Percentiles rank a stretch among this genome's conserved stretches.
phyloP scores from a whole-genome alignment of 2,797 vertebrate species.

The Acipenser transmontanus region DNA sequence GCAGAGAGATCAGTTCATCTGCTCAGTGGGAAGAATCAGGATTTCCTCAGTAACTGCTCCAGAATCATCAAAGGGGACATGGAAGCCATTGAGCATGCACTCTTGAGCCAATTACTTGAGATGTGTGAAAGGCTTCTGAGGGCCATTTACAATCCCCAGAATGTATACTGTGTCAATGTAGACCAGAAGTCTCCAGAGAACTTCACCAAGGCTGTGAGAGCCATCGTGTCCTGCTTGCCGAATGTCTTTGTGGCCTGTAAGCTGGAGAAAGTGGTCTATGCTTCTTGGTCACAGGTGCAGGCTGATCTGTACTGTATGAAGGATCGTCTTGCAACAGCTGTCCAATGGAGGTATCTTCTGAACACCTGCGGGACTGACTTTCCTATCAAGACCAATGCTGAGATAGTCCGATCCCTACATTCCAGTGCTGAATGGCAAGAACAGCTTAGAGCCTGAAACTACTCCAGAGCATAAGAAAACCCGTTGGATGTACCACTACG shows the following conservation, averaged over 20 bases:
- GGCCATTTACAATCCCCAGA: constrained; percentile 73
- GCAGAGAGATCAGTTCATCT: not conserved
- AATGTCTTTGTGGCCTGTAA: constrained; percentile 74
- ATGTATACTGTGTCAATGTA: constrained; percentile 74
- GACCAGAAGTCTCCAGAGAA: constrained; percentile 59
- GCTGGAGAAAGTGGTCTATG: constrained; percentile 62
- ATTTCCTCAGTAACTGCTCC: constrained; percentile 45
- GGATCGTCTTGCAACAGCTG: constrained; percentile 54
- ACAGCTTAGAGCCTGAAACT: constrained; percentile 70
- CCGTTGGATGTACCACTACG: constrained; percentile 64
- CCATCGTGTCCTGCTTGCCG: constrained; percentile 64
- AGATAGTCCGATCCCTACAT: constrained; percentile 65
- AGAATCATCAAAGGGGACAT: constrained; percentile 50
- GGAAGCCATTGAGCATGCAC: constrained; percentile 18
- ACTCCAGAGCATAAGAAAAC: constrained; percentile 39
- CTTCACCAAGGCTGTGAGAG: constrained; percentile 53
- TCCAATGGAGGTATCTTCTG: constrained; percentile 73
- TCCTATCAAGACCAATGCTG: constrained; percentile 75
- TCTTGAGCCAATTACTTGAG: constrained; percentile 51
- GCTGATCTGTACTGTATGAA: constrained; percentile 80
- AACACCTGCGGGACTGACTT: constrained; percentile 80
- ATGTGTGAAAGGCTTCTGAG: constrained; percentile 77
- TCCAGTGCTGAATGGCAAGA: constrained; percentile 61
- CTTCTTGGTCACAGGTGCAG: constrained; percentile 76
- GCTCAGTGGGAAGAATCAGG: constrained; percentile 27